Evolutionary conservation across 2,888 invertebrate genomes (phyloP).

Genomic region (Cephus spinipes): DNA sequence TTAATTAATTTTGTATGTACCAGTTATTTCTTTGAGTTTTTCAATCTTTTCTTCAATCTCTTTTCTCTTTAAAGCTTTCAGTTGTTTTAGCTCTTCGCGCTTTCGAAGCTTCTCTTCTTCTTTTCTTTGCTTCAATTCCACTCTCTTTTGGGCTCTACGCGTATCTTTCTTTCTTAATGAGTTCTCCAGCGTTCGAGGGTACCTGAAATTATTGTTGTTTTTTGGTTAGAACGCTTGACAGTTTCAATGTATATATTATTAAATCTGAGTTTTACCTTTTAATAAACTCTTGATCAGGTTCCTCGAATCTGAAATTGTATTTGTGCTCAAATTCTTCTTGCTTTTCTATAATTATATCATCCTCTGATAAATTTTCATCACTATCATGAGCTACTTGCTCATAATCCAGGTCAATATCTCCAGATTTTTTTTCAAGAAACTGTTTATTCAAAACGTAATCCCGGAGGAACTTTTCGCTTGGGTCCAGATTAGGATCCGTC

Average conservation of each 20-base stretch:
- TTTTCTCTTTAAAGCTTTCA: slow-evolving; percentile 87
- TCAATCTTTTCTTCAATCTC: slow-evolving; percentile 92
- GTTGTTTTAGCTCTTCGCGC: slow-evolving; percentile 86
- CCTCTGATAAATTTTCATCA: slow-evolving; percentile 76
- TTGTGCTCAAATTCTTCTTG: slow-evolving; percentile 94
- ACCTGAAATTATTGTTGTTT: slow-evolving; percentile 67
- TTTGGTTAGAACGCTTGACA: not conserved
- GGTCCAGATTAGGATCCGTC: slow-evolving; percentile 84
- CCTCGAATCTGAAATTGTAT: slow-evolving; percentile 96
- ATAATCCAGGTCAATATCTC: slow-evolving; percentile 34
- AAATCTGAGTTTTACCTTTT: slow-evolving; percentile 43
- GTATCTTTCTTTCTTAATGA: slow-evolving; percentile 86
- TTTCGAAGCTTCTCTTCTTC: slow-evolving; percentile 82
- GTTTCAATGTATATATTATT: slow-evolving; percentile 18
- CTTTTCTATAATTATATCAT: slow-evolving; percentile 82
- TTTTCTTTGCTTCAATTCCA: slow-evolving; percentile 80
- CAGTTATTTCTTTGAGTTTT: slow-evolving; percentile 88
- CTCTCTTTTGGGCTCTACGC: slow-evolving; percentile 81
- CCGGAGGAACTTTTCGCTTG: slow-evolving; percentile 88
- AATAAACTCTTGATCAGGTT: slow-evolving; percentile 93
- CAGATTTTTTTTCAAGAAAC: slow-evolving; percentile 62
- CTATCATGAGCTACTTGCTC: slow-evolving; percentile 61
- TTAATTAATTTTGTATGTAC: slow-evolving; percentile 62
- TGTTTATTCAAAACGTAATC: slow-evolving; percentile 93
- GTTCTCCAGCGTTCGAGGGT: slow-evolving; percentile 88